Conservation (phyloP, 1,140 invertebrate genomes). For the Leptinotarsa texana region DNA sequence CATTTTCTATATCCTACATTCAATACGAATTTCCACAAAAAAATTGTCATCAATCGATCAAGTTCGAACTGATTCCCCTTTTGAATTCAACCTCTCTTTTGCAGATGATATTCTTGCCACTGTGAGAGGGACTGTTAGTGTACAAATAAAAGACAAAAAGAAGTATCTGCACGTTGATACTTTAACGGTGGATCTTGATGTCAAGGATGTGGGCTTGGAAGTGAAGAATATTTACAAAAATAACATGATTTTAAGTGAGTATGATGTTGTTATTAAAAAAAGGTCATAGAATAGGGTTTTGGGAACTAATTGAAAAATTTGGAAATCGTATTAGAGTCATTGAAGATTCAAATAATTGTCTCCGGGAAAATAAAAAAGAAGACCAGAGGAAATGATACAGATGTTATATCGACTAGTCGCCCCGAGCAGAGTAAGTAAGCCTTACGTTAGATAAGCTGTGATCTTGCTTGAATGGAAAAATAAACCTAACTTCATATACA, state of each 20-base stretch:
- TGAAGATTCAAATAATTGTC: not conserved
- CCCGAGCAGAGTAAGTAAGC: too few species aligned
- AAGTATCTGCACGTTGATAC: conserved; percentile 68
- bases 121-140: conserved; percentile 64
- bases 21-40: too few species aligned
- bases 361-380: not conserved
- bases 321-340: not conserved
- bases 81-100: too few species aligned
- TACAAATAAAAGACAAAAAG: conserved; percentile 55
- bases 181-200: conserved; percentile 64
- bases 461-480: too few species aligned
- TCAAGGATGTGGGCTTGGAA: conserved; percentile 68
- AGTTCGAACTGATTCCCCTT: too few species aligned
- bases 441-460: too few species aligned
- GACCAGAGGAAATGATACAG: too few species aligned
- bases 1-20: too few species aligned
- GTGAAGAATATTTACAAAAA: conserved; percentile 72
- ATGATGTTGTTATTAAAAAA: not conserved
- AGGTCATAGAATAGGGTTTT: not conserved
- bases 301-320: not conserved
- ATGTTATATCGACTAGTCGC: too few species aligned
- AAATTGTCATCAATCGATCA: too few species aligned
- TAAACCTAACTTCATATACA: too few species aligned
- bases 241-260: conserved; percentile 72
- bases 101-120: conserved; percentile 64